Base-by-base conservation (phyloP, 2,888 invertebrate genomes). In the Agrochola macilenta region DNA sequence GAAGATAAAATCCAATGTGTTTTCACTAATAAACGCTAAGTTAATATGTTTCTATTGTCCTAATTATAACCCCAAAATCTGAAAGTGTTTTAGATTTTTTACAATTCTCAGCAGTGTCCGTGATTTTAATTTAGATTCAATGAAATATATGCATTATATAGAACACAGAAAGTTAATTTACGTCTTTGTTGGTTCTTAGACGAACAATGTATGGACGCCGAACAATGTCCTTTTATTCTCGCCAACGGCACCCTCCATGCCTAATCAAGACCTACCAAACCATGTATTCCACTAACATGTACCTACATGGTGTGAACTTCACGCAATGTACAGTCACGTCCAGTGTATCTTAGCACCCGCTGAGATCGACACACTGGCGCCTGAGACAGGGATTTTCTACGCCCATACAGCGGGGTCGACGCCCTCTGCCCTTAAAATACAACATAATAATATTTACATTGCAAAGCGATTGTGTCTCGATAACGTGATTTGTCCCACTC, bases 351-450 rank as follows among this genome's bases (percentile, higher is more conserved):
- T 17, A 79, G 72, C 87, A 77, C 89, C 89, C 88, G 89, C 89
- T 88, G 89, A 57, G 89, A 85, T 88, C 89, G 89, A 84, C 89
- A 76, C 73, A 80, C 81, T 43, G 89, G 89, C 89, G 89, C 89
- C 89, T 83, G n/a, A 63, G 49, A 84, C 81, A 69, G 77, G 81
- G 87, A 84, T 89, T 88, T 83, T 80, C 84, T 82, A 69, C 78
- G 69, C 81, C 69, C 80, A 69, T 83, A 77, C 54, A 26, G 20
- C 14, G 69, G 71, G 84, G 78, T 88, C 74, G 82, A 76, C 52
- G 61, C 58, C 73, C 81, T 72, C 43, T 69, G 60, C 60, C 64
- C 77, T 79, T 79, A 60, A 71, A 57, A 78, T 69, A 74, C 66
- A 71, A 66, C 66, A 46, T 79, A 75, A 69, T 70, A 75, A 65